Percentiles rank a stretch among this genome's conserved stretches.
Conservation (phyloP, 2,113 vertebrate species). For the Tachysurus fulvidraco region DNA sequence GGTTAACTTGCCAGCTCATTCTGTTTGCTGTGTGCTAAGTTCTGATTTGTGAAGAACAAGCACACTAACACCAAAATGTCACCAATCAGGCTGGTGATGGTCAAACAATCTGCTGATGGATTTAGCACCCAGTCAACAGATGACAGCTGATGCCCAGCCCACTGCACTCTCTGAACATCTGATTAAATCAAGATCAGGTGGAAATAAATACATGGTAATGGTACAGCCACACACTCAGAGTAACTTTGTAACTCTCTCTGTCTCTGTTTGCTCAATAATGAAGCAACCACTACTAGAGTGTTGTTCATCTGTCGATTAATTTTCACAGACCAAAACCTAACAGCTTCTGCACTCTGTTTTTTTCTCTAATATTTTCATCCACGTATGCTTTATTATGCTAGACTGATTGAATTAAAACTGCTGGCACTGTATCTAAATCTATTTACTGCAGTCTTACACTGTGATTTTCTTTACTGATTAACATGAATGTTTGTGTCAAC, state of each 20-base stretch:
- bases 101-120: background rate
- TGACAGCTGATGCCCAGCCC: background rate
- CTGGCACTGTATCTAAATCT: background rate
- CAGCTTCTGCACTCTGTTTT: background rate
- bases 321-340: background rate
- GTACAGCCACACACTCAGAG: background rate
- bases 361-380: background rate
- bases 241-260: no score
- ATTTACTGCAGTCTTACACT: background rate
- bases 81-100: background rate
- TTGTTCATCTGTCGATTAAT: background rate
- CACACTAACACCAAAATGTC: slow-evolving; percentile 11
- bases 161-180: background rate
- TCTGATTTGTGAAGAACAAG: slow-evolving; percentile 5
- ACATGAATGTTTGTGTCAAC: slow-evolving; percentile 13
- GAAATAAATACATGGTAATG: background rate
- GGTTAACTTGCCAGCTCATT: slow-evolving; percentile 4
- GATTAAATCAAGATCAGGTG: background rate
- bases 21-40: background rate
- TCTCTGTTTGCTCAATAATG: background rate
- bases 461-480: slow-evolving; percentile 6
- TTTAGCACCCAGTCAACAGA: slow-evolving; percentile 5
- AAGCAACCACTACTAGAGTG: background rate
- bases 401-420: background rate
- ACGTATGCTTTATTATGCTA: background rate